Conservation (phyloP, 2,113 vertebrate genomes). For the Pangasianodon gigas region DNA sequence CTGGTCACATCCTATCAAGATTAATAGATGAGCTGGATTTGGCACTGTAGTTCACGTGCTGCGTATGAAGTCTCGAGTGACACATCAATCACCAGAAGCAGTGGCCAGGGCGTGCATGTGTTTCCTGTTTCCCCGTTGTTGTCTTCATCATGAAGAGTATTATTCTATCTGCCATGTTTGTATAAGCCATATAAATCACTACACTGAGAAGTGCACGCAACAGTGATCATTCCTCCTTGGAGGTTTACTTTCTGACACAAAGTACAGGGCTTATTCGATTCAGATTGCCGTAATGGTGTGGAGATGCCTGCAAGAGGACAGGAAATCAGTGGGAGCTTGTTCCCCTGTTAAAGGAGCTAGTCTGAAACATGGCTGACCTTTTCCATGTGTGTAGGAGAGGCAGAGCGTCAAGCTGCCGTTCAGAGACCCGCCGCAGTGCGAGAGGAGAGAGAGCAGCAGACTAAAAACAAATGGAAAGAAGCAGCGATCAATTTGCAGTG, state of each 20-base stretch:
- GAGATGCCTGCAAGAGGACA: slow-evolving; percentile 39
- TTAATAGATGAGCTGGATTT: slow-evolving; percentile 7
- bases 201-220: slow-evolving; percentile 37
- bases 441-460: slow-evolving; percentile 40
- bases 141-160: slow-evolving; percentile 54
- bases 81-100: slow-evolving; percentile 33
- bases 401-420: slow-evolving; percentile 31
- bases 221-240: slow-evolving; percentile 37
- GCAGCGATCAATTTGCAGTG: slow-evolving; percentile 55
- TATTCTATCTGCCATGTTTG: slow-evolving; percentile 50
- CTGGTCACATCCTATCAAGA: slow-evolving; percentile 13
- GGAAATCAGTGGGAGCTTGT: slow-evolving; percentile 50
- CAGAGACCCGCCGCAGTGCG: slow-evolving; percentile 34
- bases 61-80: slow-evolving; percentile 18
- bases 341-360: slow-evolving; percentile 51
- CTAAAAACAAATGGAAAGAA: slow-evolving; percentile 53
- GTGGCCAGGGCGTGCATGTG: slow-evolving; percentile 15
- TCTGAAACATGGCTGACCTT: slow-evolving; percentile 58
- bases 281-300: slow-evolving; percentile 42
- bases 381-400: slow-evolving; percentile 40
- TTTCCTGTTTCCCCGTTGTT: slow-evolving; percentile 37
- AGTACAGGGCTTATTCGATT: slow-evolving; percentile 45
- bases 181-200: slow-evolving; percentile 51
- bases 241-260: slow-evolving; percentile 49
- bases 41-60: slow-evolving; percentile 15